Evolutionary conservation across 2,797 vertebrate genomes (phyloP), one percentile per base, ranked within the genome.

Genomic region (Sphenodon punctatus): DNA sequence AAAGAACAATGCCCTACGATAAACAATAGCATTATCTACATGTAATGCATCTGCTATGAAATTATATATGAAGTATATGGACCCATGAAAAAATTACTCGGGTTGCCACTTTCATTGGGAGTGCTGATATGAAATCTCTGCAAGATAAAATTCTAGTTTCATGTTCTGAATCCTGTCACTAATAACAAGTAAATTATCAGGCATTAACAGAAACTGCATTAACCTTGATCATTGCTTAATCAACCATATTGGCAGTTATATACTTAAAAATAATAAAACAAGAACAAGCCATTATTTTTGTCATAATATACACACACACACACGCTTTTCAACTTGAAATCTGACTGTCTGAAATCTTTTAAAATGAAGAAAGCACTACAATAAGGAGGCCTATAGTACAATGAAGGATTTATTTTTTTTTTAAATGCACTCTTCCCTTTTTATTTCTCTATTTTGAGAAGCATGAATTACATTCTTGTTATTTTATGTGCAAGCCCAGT

Each of bases 401-500:
- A 30, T 5, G 1, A 72, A 66, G 27, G 46, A 38, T 45, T 77
- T 20, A 64, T n/a, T 30, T n/a, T 39, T 56, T 49, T 51, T 82
- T 60, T 78, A 75, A n/a, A 3, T 10, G 42, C 14, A n/a, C 74
- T 67, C 80, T 67, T 58, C 27, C n/a, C 63, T 85, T 77, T 67
- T 19, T 89, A 89, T 81, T 93, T 65, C 89, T 88, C 72, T 88
- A 85, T 85, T 75, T 90, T 89, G 69, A 81, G 67, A 88, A 93
- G 89, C 69, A 88, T 74, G 78, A 89, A 83, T 58, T 90, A 87
- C 84, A 84, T 71, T 58, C 88, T 74, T 73, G 46, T 78, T 80
- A 70, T 75, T 86, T 86, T 78, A 77, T 27, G 78, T 53, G 68
- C 65, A 88, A 75, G 88, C 64, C n/a, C 34, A 70, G 72, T 81